These are phyloP conservation scores for Anastatus disparis DNA, from an alignment of 1,140 invertebrate genomes.

Conservation along the genomic window DNA sequence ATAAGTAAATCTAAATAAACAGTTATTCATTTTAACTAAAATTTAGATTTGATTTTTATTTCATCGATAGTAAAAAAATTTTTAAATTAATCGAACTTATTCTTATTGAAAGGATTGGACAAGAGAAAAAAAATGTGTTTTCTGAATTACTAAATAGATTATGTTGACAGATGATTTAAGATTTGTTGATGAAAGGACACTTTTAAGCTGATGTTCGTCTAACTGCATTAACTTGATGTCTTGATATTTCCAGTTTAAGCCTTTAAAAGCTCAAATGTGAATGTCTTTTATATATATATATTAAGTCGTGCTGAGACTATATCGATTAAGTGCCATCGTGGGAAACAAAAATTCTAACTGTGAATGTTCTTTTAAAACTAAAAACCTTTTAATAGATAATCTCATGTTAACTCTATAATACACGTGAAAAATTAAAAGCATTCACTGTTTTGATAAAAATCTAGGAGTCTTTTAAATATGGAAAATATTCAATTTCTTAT, in stretches of 20 bases:
- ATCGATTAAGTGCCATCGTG: background rate
- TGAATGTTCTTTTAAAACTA: background rate
- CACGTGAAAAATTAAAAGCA: too few species aligned
- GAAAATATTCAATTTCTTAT: too few species aligned
- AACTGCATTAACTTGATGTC: constrained; percentile 24
- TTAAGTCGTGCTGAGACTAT: background rate
- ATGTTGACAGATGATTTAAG: constrained; percentile 1
- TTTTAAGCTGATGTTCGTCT: constrained; percentile 6
- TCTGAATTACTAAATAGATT: background rate
- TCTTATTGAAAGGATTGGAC: too few species aligned
- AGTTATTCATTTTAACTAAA: too few species aligned
- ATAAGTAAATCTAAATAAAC: too few species aligned
- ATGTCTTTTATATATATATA: constrained; percentile 2
- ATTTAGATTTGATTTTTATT: too few species aligned
- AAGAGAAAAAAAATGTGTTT: constrained; percentile 4
- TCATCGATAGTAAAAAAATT: background rate
- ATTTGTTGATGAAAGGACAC: constrained; percentile 3
- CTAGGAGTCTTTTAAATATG: too few species aligned
- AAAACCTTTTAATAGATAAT: too few species aligned
- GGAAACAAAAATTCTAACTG: background rate
- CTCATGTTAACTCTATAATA: too few species aligned
- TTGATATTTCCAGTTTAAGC: constrained; percentile 10
- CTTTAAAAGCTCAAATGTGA: background rate
- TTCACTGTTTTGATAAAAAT: too few species aligned
- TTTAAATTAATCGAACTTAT: too few species aligned